A percentile compares a stretch with the other conserved stretches of the same genome.
These are phyloP conservation scores for Malthinus seriepunctatus DNA, from an alignment of 2,888 invertebrate genomes.

Conservation along the genomic window DNA sequence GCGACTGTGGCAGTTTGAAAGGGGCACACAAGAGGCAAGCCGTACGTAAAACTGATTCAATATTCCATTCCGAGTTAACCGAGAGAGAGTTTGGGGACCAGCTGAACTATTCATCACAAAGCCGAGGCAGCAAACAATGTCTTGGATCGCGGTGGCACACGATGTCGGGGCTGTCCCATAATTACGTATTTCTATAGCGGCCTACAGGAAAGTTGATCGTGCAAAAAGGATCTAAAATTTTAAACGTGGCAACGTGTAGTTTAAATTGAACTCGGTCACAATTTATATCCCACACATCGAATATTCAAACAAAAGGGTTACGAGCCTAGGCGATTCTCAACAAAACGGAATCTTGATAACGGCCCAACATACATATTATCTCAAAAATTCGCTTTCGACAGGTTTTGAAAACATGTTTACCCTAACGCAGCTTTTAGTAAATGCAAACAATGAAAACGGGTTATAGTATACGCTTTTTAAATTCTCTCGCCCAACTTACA, in stretches of 20 bases:
- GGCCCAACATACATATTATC: constrained; percentile 19
- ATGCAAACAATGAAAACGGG: constrained; percentile 5
- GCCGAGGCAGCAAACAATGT: constrained; percentile 32
- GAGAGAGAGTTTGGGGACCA: constrained; percentile 24
- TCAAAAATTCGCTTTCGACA: constrained; percentile 15
- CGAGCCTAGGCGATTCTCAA: constrained; percentile 12
- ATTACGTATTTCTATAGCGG: constrained; percentile 35
- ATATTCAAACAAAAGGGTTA: constrained; percentile 20
- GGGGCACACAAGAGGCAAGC: constrained; percentile 20
- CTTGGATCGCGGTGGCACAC: constrained; percentile 31
- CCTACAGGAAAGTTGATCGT: constrained; percentile 13
- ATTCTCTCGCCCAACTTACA: not conserved
- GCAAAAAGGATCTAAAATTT: constrained; percentile 25
- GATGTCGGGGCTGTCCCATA: constrained; percentile 37
- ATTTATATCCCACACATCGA: constrained; percentile 19
- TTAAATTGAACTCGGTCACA: constrained; percentile 12
- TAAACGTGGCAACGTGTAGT: constrained; percentile 21
- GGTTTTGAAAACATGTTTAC: constrained; percentile 20
- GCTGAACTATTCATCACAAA: constrained; percentile 36
- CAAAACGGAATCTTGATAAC: constrained; percentile 33
- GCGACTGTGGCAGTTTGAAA: constrained; percentile 22
- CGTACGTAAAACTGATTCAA: constrained; percentile 34
- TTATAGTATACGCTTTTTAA: not conserved
- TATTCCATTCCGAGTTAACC: constrained; percentile 33
- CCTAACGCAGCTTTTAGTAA: constrained; percentile 9